These are phyloP conservation scores for Siderastrea radians DNA, from an alignment of 92 coral and sea anemone species.

Conservation along the genomic window DNA sequence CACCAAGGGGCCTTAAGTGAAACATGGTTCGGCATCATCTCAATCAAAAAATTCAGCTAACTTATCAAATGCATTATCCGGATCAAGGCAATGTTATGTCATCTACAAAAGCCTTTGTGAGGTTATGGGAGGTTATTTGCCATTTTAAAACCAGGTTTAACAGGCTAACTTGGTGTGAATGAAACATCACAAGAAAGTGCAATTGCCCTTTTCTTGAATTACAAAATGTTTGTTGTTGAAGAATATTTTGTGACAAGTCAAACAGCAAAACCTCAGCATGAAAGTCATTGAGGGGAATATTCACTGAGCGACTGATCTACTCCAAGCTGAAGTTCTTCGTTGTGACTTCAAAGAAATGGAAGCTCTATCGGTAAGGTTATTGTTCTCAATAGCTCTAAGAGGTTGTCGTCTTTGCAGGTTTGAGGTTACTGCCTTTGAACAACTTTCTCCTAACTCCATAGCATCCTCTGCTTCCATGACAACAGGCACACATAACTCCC, in stretches of 20 bases:
- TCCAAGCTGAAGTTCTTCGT: slow-evolving; percentile 39
- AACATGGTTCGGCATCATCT: too few species aligned
- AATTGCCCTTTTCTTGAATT: too few species aligned
- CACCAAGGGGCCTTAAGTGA: too few species aligned
- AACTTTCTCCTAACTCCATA: slow-evolving; percentile 38
- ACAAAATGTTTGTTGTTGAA: background rate
- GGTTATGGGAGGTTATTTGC: too few species aligned
- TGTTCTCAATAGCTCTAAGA: slow-evolving; percentile 64
- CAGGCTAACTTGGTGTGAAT: too few species aligned
- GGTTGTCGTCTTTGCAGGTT: slow-evolving; percentile 53
- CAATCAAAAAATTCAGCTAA: too few species aligned
- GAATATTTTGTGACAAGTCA: background rate
- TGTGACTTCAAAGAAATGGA: slow-evolving; percentile 32
- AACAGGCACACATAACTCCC: slow-evolving; percentile 71
- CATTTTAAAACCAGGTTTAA: too few species aligned
- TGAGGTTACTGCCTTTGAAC: slow-evolving; percentile 1
- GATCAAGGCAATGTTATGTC: too few species aligned
- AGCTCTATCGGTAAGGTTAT: background rate
- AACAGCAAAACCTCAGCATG: too few species aligned
- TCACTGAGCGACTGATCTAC: slow-evolving; percentile 21
- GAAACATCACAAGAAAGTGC: too few species aligned
- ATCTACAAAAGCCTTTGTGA: too few species aligned
- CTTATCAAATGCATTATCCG: too few species aligned
- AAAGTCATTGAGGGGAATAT: background rate
- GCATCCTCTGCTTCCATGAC: slow-evolving; percentile 59